Evolutionary conservation across 1,140 invertebrate species (phyloP), one percentile per base, ranked within the genome.

Genomic region (Trypoxylus dichotomus): DNA sequence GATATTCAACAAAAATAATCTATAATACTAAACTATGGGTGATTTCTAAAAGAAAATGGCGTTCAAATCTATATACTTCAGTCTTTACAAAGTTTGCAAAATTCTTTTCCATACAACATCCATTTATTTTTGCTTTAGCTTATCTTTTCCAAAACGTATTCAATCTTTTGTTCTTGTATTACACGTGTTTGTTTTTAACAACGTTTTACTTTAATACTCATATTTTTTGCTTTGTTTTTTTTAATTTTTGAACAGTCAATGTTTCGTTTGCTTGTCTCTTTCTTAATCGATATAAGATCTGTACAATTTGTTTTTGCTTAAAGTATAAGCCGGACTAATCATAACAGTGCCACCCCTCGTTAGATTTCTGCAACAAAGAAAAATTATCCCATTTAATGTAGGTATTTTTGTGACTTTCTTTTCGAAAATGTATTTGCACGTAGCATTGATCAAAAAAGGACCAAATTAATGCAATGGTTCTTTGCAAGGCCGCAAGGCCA

Each of bases 281-380:
- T 25, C 19, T 76, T 60, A 78, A 29, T 79, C 77, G 76, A 81
- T 78, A 24, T 90, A 92, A 79, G 91, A 93, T 85, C 94, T 89
- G 89, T 95, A 96, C 63, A 96, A 88, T 86, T 96, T 96, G 86
- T 94, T 95, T 89, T 96, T 96, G 83, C 92, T 92, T 86, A 96
- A 87, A 79, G 90, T 92, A 87, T 95, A 96, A 83, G 92, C 92
- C 80, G 93, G 92, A 88, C 94, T 94, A 85, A 96, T 92, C 86
- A 96, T 92, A 83, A 96, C 93, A 77, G 94, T 94, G 83, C 93
- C 93, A 85, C 93, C 91, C 86, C 92, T 91, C 76, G 93, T 93
- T 79, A 95, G 86, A 86, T 95, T 95, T 90, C 93, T 94, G 87
- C 74, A 68, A 68, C 21, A 68, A 68, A 68, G 7, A 68, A 24